Percentiles rank a stretch among this genome's conserved stretches.
phyloP scores from a whole-genome alignment of 2,113 vertebrate genomes.

The Bos taurus region ARS-UCD2.0 NC_037331.1:7774501-7775000 shows the following conservation, averaged over 20 bases:
- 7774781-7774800: constrained; percentile 49
- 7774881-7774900: constrained; percentile 36
- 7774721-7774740: neutral
- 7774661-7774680: neutral
- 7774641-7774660: neutral
- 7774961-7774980: constrained; percentile 45
- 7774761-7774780: neutral
- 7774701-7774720: neutral
- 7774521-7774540: neutral
- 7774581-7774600: neutral
- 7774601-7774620: neutral
- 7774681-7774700: constrained; percentile 1
- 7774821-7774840: constrained; percentile 50
- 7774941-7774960: constrained; percentile 49
- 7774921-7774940: constrained; percentile 44
- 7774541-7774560: neutral
- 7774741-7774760: neutral
- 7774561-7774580: neutral
- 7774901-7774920: constrained; percentile 28
- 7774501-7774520: neutral
- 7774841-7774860: neutral
- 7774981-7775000: neutral
- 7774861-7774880: constrained; percentile 25
- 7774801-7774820: constrained; percentile 48
- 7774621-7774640: neutral